These are phyloP conservation scores for Scatophagus argus DNA, from an alignment of 2,113 vertebrate genomes.

Conservation along the genomic window DNA sequence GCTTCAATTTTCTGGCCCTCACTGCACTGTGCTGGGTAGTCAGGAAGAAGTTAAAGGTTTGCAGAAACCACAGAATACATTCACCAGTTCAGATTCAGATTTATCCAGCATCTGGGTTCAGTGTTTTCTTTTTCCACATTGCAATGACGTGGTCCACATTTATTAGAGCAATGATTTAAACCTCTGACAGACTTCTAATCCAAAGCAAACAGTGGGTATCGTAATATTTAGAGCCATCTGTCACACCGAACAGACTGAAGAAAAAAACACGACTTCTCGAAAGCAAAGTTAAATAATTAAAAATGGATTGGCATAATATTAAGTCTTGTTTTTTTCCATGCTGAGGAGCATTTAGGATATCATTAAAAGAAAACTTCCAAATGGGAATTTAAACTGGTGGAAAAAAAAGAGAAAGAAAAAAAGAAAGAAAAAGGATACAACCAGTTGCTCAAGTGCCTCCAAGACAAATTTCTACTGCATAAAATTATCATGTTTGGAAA, in stretches of 20 bases:
- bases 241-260: conserved; percentile 5
- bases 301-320: conserved; percentile 4
- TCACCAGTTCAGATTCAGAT: conserved; percentile 13
- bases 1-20: background rate
- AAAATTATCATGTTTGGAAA: background rate
- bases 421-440: conserved; percentile 6
- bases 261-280: background rate
- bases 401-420: conserved; percentile 5
- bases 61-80: background rate
- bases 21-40: background rate
- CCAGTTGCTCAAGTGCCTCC: background rate
- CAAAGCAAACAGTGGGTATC: conserved; percentile 22
- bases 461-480: background rate
- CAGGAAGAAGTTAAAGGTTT: background rate
- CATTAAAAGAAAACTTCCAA: background rate
- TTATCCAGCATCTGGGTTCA: conserved; percentile 14
- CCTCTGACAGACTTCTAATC: conserved; percentile 10
- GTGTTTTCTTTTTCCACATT: background rate
- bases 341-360: background rate
- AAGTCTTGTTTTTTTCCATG: background rate
- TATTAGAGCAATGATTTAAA: conserved; percentile 36
- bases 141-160: conserved; percentile 12
- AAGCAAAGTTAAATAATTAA: conserved; percentile 26
- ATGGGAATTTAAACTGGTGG: conserved; percentile 1
- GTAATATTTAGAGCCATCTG: conserved; percentile 35